Base-by-base conservation (phyloP, 2,888 invertebrate species). In the Teinopalpus imperialis region DNA sequence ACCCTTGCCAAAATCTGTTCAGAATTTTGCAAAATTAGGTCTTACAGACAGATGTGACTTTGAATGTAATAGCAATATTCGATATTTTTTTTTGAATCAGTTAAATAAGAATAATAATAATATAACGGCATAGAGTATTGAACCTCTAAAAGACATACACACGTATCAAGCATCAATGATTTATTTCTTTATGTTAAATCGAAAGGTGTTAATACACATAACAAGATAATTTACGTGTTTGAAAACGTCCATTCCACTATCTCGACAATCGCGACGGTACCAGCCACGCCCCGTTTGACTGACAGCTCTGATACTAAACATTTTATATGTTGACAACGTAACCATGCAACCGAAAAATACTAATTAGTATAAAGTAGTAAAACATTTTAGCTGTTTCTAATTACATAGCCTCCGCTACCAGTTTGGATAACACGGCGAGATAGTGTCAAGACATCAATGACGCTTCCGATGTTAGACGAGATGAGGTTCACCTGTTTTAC, bases 401-500 rank as follows among this genome's bases (percentile, higher is more conserved):
- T 31, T 31, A 44, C 10, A 13, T 23, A 23, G 37, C 13, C 26
- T 37, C 20, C 61, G 59, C 67, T 69, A 71, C 66, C 71, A 76
- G 66, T 59, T 59, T 63, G 71, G 77, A 81, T 81, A 71, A 69
- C 69, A 63, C 48, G 48, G 49, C 26, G 53, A 64, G 86, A 85
- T 85, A 82, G 66, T 71, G 81, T 83, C 82, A 69, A 63, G 68
- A 63, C 57, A 57, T 56, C 44, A 57, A 65, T 65, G 63, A 68
- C 59, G 63, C 63, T 59, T 52, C 61, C 55, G 53, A 58, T 54
- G 66, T 60, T 68, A 70, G 81, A 75, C 78, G 63, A 61, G 80
- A 75, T 80, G 63, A 66, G 67, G 58, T 69, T 80, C 81, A 81
- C 74, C 80, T 81, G 80, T 70, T 66, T 39, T 51, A 52, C 54